phyloP scores from a whole-genome alignment of 2,888 invertebrate genomes.

The Amphimallon solstitiale region DNA sequence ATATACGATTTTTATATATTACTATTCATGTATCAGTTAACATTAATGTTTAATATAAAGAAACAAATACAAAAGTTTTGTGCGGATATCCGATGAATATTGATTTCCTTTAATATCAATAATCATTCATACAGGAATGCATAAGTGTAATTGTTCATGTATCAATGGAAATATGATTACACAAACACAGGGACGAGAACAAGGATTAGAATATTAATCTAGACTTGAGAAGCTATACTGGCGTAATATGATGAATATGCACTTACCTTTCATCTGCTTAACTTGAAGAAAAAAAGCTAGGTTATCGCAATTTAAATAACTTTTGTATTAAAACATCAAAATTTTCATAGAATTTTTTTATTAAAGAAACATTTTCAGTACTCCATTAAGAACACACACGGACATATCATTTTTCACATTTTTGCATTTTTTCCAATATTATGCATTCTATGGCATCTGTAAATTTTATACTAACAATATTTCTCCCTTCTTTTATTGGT shows the following conservation, averaged over 20 bases:
- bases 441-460: slow-evolving; percentile 36
- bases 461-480: slow-evolving; percentile 54
- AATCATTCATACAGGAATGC: no score
- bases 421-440: slow-evolving; percentile 47
- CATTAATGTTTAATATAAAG: no score
- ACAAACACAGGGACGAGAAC: no score
- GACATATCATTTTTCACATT: slow-evolving; percentile 61
- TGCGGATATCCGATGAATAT: no score
- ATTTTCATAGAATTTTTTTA: slow-evolving; percentile 61
- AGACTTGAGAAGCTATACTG: no score
- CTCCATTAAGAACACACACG: slow-evolving; percentile 69
- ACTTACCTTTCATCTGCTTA: not conserved
- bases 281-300: not conserved
- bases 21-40: no score
- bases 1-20: no score
- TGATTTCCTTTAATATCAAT: no score
- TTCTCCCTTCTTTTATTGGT: slow-evolving; percentile 26
- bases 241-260: not conserved
- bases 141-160: no score
- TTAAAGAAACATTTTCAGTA: slow-evolving; percentile 69
- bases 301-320: not conserved
- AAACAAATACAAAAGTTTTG: no score
- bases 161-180: no score
- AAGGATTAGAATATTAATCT: no score
- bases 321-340: slow-evolving; percentile 27